Conservation (phyloP, 2,113 vertebrate species). For the Calyptomena viridis region DNA sequence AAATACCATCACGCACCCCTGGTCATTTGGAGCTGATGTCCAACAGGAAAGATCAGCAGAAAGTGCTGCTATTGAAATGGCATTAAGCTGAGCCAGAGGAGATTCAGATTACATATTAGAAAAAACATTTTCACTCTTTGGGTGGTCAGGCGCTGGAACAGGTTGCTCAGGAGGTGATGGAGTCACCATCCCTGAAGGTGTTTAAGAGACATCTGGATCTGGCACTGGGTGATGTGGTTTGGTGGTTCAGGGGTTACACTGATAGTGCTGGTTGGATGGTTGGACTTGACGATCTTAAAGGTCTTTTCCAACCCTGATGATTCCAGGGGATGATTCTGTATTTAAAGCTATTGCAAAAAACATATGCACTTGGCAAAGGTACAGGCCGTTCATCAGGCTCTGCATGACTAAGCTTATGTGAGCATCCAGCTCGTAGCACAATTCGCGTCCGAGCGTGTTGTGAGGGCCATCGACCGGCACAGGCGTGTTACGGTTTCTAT, state of each 20-base stretch:
- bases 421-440: not conserved
- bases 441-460: not conserved
- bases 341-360: not conserved
- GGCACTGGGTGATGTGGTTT: not conserved
- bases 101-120: not conserved
- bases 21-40: not conserved
- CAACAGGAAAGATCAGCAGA: not conserved
- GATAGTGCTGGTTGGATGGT: no score
- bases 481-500: not conserved
- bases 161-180: no score
- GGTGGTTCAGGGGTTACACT: no score
- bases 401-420: conserved; percentile 45
- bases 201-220: no score
- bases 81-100: not conserved
- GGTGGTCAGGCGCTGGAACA: not conserved
- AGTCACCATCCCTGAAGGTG: not conserved
- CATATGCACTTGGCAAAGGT: not conserved
- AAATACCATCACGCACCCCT: not conserved
- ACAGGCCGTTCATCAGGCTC: not conserved
- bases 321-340: not conserved
- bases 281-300: not conserved
- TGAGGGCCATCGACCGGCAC: not conserved
- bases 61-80: not conserved
- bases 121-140: fast-evolving
- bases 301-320: not conserved